Evolutionary conservation across 2,797 vertebrate genomes (phyloP).

Genomic region (Hydrocynus forskahlii): DNA sequence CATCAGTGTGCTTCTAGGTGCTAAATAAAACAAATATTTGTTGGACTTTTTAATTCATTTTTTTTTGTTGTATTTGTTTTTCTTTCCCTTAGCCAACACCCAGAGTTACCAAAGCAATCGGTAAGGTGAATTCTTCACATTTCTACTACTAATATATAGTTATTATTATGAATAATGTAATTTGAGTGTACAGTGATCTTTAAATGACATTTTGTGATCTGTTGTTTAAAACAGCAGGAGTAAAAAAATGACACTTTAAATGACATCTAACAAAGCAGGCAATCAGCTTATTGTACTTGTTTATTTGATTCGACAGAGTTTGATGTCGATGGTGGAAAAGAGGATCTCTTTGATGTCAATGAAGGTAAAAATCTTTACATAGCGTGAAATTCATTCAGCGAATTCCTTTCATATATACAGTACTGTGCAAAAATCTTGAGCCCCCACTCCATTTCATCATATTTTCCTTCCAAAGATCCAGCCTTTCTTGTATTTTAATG

Average conservation of each 20-base stretch:
- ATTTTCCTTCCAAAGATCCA: too few relatives aligned
- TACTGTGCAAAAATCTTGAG: too few relatives aligned
- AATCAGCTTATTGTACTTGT: not conserved
- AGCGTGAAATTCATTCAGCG: not conserved
- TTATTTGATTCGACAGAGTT: slow-evolving; percentile 69
- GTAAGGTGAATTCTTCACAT: slow-evolving; percentile 54
- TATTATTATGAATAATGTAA: not conserved
- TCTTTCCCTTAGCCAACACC: slow-evolving; percentile 61
- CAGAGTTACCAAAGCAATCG: slow-evolving; percentile 59
- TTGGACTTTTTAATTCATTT: not conserved
- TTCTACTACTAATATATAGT: not conserved
- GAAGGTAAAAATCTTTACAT: slow-evolving; percentile 77
- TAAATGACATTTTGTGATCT: not conserved
- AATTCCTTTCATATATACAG: too few relatives aligned
- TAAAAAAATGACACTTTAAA: not conserved
- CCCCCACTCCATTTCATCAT: too few relatives aligned
- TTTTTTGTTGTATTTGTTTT: not conserved
- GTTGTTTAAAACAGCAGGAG: not conserved
- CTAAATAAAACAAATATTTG: not conserved
- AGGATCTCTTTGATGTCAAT: slow-evolving; percentile 94
- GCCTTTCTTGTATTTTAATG: too few relatives aligned
- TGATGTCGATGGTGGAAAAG: slow-evolving; percentile 83
- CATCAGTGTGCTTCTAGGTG: not conserved
- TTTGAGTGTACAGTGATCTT: not conserved
- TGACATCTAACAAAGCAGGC: not conserved